Conservation (phyloP, 2,888 invertebrate species). For the Monoplex corrugatus region DNA sequence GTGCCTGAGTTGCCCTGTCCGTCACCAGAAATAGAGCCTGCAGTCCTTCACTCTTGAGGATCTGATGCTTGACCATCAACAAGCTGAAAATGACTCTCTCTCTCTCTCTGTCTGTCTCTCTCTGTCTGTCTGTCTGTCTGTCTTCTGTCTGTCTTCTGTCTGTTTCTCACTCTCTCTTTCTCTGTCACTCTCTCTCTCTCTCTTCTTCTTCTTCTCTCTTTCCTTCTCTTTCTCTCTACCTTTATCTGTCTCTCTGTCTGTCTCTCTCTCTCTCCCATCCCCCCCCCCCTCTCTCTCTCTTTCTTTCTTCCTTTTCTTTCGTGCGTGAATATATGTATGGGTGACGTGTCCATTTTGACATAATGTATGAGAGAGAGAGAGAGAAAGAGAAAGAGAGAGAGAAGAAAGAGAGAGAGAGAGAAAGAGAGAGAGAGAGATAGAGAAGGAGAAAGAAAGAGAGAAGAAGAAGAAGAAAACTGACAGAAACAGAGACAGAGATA, state of each 20-base stretch:
- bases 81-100: background rate
- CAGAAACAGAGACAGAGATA: too few species aligned
- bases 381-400: too few species aligned
- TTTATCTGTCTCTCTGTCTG: background rate
- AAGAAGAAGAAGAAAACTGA: too few species aligned
- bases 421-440: too few species aligned
- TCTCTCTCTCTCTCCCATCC: background rate
- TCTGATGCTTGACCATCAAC: conserved; percentile 21
- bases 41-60: background rate
- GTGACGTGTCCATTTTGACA: too few species aligned
- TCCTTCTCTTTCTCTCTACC: background rate
- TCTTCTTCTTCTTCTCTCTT: background rate
- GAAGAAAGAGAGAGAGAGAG: too few species aligned
- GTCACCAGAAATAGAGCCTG: background rate
- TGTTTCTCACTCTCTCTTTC: background rate
- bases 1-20: too few species aligned
- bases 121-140: too few species aligned
- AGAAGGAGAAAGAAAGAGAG: too few species aligned
- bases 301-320: background rate
- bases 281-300: background rate
- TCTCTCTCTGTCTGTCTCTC: background rate
- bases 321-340: too few species aligned
- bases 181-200: background rate
- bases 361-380: too few species aligned
- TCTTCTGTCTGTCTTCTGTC: background rate